Percentiles rank a stretch among this genome's conserved stretches.
These are phyloP conservation scores for Agonopterix heracliana DNA, from an alignment of 2,888 invertebrate genomes.

Conservation along the genomic window DNA sequence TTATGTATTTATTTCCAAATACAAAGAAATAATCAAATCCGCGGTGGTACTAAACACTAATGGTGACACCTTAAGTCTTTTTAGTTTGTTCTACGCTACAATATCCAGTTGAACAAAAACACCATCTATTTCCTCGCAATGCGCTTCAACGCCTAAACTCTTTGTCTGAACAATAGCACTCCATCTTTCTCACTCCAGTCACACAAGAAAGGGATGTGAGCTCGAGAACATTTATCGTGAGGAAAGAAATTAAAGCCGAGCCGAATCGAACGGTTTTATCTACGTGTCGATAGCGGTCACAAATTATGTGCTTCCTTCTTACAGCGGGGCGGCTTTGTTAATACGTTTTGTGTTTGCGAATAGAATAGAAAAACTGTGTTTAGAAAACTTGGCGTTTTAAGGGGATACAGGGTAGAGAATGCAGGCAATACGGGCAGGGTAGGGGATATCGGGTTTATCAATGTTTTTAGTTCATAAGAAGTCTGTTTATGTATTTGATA, in stretches of 20 bases:
- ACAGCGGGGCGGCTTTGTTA: constrained; percentile 21
- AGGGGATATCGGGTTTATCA: too few relatives aligned
- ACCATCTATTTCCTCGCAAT: too few relatives aligned
- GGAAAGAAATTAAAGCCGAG: constrained; percentile 71
- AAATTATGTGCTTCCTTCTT: constrained; percentile 70
- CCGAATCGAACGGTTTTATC: constrained; percentile 72
- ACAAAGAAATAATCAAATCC: too few relatives aligned
- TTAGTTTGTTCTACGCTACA: too few relatives aligned
- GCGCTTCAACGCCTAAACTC: constrained; percentile 17
- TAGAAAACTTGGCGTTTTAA: too few relatives aligned
- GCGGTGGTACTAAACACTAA: too few relatives aligned
- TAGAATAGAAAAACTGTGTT: constrained; percentile 10
- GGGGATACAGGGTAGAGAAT: too few relatives aligned
- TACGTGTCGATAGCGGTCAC: constrained; percentile 72
- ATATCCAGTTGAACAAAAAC: too few relatives aligned
- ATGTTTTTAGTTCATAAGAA: too few relatives aligned
- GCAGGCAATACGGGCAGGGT: too few relatives aligned
- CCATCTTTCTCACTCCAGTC: constrained; percentile 31
- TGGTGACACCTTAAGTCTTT: too few relatives aligned
- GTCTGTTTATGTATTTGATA: not conserved
- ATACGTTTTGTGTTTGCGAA: constrained; percentile 6
- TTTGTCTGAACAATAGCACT: constrained; percentile 40
- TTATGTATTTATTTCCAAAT: too few relatives aligned
- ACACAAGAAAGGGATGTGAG: constrained; percentile 38
- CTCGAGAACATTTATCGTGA: constrained; percentile 58